Percentiles rank a stretch among this genome's conserved stretches.
These are phyloP conservation scores for Patella pellucida DNA, from an alignment of 2,888 invertebrate species.

Conservation along the genomic window DNA sequence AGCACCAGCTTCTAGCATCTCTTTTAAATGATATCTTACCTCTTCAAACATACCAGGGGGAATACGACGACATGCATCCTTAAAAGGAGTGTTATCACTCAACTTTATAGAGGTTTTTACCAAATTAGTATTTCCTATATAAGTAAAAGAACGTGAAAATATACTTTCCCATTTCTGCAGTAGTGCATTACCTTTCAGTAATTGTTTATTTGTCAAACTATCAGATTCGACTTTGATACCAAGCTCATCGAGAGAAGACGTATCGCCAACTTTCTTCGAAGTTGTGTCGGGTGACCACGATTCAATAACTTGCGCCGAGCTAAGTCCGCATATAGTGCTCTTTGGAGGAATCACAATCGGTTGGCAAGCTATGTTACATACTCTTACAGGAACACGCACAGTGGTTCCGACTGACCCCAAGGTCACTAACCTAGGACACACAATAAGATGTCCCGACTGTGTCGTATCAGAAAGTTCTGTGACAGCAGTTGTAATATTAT, in stretches of 20 bases:
- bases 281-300: background rate
- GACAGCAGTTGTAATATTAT: too few relatives aligned
- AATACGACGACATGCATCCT: slow-evolving; percentile 32
- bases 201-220: background rate
- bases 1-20: slow-evolving; percentile 35
- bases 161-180: slow-evolving; percentile 3
- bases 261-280: background rate
- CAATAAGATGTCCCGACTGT: too few relatives aligned
- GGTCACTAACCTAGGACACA: too few relatives aligned
- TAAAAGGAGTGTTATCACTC: slow-evolving; percentile 33
- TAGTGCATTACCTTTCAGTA: background rate
- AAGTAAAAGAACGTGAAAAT: slow-evolving; percentile 24
- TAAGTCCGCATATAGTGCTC: background rate
- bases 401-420: too few relatives aligned
- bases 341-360: background rate
- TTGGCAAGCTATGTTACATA: background rate
- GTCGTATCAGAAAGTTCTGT: too few relatives aligned
- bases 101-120: slow-evolving; percentile 32
- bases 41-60: slow-evolving; percentile 40
- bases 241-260: too few relatives aligned
- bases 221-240: background rate
- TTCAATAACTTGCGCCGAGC: too few relatives aligned
- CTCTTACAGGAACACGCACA: background rate
- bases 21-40: slow-evolving; percentile 36
- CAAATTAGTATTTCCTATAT: slow-evolving; percentile 26